Evolutionary conservation across 1,140 invertebrate genomes (phyloP).

Genomic region (Heliothis subflexa): DNA sequence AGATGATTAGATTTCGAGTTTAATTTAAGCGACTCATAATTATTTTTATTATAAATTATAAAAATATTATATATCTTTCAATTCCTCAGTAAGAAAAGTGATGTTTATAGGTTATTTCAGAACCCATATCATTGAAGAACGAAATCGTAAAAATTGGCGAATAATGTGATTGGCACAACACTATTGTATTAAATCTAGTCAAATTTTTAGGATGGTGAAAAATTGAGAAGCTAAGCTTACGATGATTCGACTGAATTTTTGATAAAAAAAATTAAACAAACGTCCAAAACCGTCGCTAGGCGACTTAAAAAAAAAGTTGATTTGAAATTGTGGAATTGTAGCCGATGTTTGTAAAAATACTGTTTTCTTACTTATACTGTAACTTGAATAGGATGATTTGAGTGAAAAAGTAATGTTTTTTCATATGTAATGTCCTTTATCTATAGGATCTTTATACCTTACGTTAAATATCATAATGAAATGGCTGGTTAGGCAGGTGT

Average conservation of each 20-base stretch:
- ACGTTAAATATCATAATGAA: conserved; percentile 81
- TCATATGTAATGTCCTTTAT: conserved; percentile 82
- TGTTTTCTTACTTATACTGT: conserved; percentile 76
- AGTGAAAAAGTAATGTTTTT: conserved; percentile 64
- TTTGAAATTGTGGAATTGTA: conserved; percentile 84
- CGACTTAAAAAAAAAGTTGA: conserved; percentile 74
- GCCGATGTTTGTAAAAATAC: conserved; percentile 67
- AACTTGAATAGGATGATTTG: conserved; percentile 74
- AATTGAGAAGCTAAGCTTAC: conserved; percentile 72
- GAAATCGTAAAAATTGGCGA: conserved; percentile 65
- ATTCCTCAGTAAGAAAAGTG: conserved; percentile 80
- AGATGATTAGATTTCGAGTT: conserved; percentile 68
- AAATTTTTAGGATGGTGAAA: conserved; percentile 78
- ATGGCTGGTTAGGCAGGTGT: conserved; percentile 83
- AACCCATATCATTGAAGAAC: conserved; percentile 24
- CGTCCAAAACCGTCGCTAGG: conserved; percentile 82
- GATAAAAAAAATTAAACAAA: conserved; percentile 71
- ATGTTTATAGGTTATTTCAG: conserved; percentile 56
- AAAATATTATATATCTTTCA: conserved; percentile 75
- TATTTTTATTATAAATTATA: conserved; percentile 72
- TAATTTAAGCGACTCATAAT: conserved; percentile 71
- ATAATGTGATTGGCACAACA: conserved; percentile 76
- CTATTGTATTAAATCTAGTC: conserved; percentile 83
- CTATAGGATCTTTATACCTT: conserved; percentile 83
- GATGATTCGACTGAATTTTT: conserved; percentile 81